These are phyloP conservation scores for Danio jaintianensis DNA, from an alignment of 2,797 vertebrate genomes.

Conservation along the genomic window DNA sequence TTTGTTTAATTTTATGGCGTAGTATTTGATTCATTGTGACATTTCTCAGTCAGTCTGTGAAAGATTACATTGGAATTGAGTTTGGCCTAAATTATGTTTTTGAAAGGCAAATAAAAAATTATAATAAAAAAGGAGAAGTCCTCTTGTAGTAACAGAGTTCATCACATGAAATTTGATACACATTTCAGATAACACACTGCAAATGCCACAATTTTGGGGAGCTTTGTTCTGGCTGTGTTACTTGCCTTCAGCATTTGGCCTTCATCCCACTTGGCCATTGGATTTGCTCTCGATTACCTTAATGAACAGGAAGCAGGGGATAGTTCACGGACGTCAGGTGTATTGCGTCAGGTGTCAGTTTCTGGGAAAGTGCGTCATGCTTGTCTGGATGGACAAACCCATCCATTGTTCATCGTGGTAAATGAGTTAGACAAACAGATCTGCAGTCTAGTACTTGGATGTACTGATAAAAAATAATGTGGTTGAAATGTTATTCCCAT, in stretches of 20 bases:
- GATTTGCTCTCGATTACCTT: neutral
- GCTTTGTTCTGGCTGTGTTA: neutral
- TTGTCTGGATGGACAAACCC: neutral
- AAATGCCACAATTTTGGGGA: neutral
- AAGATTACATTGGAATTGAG: too few relatives aligned
- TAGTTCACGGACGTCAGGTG: neutral
- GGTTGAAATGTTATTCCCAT: neutral
- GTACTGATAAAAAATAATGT: neutral
- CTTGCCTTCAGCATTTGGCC: neutral
- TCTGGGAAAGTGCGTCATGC: constrained; percentile 8
- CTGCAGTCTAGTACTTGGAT: neutral
- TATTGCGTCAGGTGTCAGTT: constrained; percentile 11
- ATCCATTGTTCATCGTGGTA: constrained; percentile 20
- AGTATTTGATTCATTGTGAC: too few relatives aligned
- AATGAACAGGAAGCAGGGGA: neutral
- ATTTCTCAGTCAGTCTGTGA: too few relatives aligned
- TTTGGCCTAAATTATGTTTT: too few relatives aligned
- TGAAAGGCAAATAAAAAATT: too few relatives aligned
- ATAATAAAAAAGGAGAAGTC: too few relatives aligned
- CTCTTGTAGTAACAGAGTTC: too few relatives aligned
- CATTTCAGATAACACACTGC: neutral
- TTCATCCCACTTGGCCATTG: neutral
- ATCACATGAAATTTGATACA: too few relatives aligned
- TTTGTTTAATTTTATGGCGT: too few relatives aligned
- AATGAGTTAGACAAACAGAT: neutral